Conservation (phyloP, 2,113 vertebrate genomes). For the Anoura caudifer region DNA sequence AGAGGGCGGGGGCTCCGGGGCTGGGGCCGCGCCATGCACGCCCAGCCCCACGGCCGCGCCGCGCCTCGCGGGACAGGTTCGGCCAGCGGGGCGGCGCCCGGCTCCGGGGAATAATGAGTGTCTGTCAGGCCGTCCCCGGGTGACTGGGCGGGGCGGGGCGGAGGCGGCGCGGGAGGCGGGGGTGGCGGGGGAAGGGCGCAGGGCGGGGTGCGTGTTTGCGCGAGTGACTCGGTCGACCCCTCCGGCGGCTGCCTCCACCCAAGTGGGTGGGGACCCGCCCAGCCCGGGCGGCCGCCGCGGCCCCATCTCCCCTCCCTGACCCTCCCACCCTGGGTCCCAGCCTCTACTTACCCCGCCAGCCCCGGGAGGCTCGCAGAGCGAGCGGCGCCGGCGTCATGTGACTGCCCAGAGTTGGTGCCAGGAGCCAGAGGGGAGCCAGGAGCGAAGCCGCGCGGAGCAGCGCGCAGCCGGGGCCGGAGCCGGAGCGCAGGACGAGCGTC, state of each 20-base stretch:
- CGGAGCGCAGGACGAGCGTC: slow-evolving; percentile 55
- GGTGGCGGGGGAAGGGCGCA: slow-evolving; percentile 72
- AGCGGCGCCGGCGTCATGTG: slow-evolving; percentile 84
- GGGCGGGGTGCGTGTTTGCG: slow-evolving; percentile 75
- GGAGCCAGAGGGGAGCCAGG: slow-evolving; percentile 76
- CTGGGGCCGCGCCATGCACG: slow-evolving; percentile 34
- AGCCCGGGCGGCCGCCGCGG: slow-evolving; percentile 73
- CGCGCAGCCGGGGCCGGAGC: slow-evolving; percentile 57
- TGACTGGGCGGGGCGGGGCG: slow-evolving; percentile 76
- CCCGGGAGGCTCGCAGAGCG: slow-evolving; percentile 78
- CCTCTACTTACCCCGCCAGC: slow-evolving; percentile 79
- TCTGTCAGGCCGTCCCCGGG: slow-evolving; percentile 75
- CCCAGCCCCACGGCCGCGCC: slow-evolving; percentile 56
- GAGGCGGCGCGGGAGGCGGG: slow-evolving; percentile 64
- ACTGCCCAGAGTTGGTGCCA: slow-evolving; percentile 82
- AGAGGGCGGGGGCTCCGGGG: slow-evolving; percentile 21
- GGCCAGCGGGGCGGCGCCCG: slow-evolving; percentile 75
- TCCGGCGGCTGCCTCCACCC: slow-evolving; percentile 75
- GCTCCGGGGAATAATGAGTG: slow-evolving; percentile 77
- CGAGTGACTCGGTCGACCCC: slow-evolving; percentile 74
- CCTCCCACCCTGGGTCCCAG: slow-evolving; percentile 73
- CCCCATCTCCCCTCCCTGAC: slow-evolving; percentile 73
- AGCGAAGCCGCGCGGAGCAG: slow-evolving; percentile 51
- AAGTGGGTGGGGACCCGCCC: slow-evolving; percentile 77
- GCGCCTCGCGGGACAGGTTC: slow-evolving; percentile 66